Conservation (phyloP, 1,140 invertebrate genomes). For the Drosophila serrata region DNA sequence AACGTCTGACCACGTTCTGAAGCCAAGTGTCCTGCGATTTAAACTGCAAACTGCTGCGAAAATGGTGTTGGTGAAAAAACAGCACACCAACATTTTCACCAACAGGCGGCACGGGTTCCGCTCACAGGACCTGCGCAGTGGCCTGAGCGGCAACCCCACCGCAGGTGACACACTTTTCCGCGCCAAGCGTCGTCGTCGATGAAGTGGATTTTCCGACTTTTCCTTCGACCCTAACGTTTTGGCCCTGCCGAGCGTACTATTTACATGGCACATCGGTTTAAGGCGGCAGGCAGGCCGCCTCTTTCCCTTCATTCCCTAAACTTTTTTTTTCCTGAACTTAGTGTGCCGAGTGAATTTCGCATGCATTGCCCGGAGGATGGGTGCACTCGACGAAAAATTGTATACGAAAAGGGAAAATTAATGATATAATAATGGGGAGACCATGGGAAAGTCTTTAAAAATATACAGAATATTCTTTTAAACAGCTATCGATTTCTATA, state of each 20-base stretch:
- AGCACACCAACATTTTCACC: conserved; percentile 18
- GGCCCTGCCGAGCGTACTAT: conserved; percentile 48
- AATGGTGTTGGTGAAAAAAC: conserved; percentile 40
- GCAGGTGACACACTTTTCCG: conserved; percentile 81
- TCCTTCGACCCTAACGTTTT: neutral
- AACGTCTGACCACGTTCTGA: conserved; percentile 78
- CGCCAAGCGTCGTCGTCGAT: conserved; percentile 56
- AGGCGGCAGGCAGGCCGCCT: conserved; percentile 39
- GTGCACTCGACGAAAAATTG: conserved; percentile 3
- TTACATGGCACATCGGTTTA: conserved; percentile 76
- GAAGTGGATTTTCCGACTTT: conserved; percentile 58
- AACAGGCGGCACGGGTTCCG: conserved; percentile 29
- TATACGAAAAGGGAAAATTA: no score
- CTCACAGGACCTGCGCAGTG: conserved; percentile 72
- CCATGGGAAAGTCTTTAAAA: fast-evolving
- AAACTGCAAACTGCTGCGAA: conserved; percentile 9
- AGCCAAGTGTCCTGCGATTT: neutral
- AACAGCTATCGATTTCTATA: neutral
- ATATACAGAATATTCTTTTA: no score
- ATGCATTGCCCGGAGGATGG: conserved; percentile 63
- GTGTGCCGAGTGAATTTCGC: conserved; percentile 63
- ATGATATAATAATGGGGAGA: neutral
- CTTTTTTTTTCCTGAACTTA: conserved; percentile 31
- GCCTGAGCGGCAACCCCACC: conserved; percentile 9
- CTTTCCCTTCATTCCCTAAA: conserved; percentile 27